These are phyloP conservation scores for Pristionchus pacificus DNA, from an alignment of 1,140 invertebrate genomes.

Conservation along the genomic window DNA sequence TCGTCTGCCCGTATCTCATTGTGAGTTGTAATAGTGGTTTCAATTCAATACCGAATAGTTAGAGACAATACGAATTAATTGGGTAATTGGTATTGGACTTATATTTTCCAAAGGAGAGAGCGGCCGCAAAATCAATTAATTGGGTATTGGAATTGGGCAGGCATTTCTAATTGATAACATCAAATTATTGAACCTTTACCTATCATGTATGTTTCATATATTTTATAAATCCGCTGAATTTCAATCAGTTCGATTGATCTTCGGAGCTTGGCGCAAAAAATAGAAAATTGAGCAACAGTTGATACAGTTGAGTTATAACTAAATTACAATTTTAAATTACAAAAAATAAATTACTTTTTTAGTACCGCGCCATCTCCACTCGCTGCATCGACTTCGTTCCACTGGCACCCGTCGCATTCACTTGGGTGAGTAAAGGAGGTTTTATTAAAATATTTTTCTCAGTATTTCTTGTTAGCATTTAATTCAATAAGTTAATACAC, in stretches of 20 bases:
- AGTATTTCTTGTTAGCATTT: too few species aligned
- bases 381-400: constrained; percentile 53
- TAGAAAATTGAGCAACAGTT: background rate
- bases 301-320: background rate
- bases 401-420: constrained; percentile 53
- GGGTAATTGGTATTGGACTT: background rate
- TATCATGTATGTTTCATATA: too few species aligned
- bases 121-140: too few species aligned
- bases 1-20: constrained; percentile 54
- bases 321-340: constrained; percentile 24
- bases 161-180: background rate
- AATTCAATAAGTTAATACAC: too few species aligned
- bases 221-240: too few species aligned
- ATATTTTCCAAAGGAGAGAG: background rate
- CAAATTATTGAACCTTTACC: constrained; percentile 9
- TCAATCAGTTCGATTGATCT: constrained; percentile 4
- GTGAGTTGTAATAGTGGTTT: constrained; percentile 28
- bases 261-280: background rate
- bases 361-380: constrained; percentile 49
- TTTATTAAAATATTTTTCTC: too few species aligned
- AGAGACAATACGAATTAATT: too few species aligned
- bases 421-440: too few species aligned
- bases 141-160: too few species aligned
- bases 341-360: constrained; percentile 23
- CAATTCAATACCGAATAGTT: background rate